Conservation (phyloP, 2,888 invertebrate species). For the Watsonalla binaria region DNA sequence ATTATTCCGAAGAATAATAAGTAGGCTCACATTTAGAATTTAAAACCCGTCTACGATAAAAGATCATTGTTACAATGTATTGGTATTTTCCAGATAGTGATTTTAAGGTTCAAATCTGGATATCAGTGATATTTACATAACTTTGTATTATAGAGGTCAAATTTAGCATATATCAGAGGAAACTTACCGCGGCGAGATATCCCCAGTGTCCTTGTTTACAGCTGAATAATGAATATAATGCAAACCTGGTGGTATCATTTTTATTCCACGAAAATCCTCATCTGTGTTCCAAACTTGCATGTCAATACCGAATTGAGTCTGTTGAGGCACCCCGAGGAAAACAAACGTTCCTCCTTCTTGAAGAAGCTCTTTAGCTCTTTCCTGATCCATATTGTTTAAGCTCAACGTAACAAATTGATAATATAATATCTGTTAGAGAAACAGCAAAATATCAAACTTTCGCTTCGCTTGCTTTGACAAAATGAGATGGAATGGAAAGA, state of each 20-base stretch:
- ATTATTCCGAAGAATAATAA: no score
- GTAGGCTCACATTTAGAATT: no score
- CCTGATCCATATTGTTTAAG: conserved; percentile 82
- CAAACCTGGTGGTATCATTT: conserved; percentile 98
- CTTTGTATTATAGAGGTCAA: background rate
- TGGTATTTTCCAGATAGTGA: background rate
- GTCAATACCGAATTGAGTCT: conserved; percentile 98
- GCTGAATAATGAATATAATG: conserved; percentile 95
- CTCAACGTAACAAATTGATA: conserved; percentile 26
- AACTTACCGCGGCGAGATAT: conserved; percentile 81
- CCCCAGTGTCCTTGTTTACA: conserved; percentile 78
- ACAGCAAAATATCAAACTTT: conserved; percentile 40
- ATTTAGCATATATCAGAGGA: background rate
- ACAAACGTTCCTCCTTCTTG: conserved; percentile 90
- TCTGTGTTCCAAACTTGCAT: conserved; percentile 89
- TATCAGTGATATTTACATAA: background rate
- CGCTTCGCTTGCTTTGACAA: conserved; percentile 21
- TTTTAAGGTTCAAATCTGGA: background rate
- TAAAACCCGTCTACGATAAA: no score
- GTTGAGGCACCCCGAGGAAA: conserved; percentile 90
- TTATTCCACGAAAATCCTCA: conserved; percentile 95
- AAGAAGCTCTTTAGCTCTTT: conserved; percentile 85
- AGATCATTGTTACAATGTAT: background rate
- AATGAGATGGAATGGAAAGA: background rate
- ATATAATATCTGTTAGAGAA: conserved; percentile 32